Base-by-base conservation (phyloP, 2,888 invertebrate genomes). In the Atherix ibis region DNA sequence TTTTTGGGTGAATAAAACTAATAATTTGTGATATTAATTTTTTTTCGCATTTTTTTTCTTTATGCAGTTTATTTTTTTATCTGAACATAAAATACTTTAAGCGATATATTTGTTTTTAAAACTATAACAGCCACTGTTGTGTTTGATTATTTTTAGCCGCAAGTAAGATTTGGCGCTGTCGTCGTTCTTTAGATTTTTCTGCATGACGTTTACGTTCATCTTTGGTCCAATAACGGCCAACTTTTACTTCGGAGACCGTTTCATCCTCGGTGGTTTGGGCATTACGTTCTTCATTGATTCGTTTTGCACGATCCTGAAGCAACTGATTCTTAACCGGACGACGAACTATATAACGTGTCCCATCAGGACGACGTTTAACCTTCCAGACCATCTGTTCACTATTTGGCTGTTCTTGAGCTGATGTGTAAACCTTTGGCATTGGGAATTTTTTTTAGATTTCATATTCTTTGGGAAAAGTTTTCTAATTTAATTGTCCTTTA, bases 161-260 rank as follows among this genome's bases (percentile, higher is more conserved):
- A n/a, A n/a, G n/a, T n/a, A n/a, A n/a, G n/a, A n/a, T n/a, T n/a
- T 50, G 48, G 15, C 65, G 60, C 17, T 28, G 25, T 34, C 69
- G 66, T 27, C 76, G 65, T 49, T 78, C 76, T 30, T 68, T 65
- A 2, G 78, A 73, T 34, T 71, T 69, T 49, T 80, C 80, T 45
- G 80, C 55, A 45, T 83, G 81, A 27, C 71, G 64, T 48, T 78
- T 80, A 3, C 79, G 67, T 43, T 82, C 81, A 44, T 79, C 80
- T 52, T 74, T 73, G 4, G 70, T 71, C 77, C 81, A 82, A 52
- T 79, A 83, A 18, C 77, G 68, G 4, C 81, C 81, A 12, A 68
- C 62, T 65, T 82, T 83, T 40, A 81, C 64, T 51, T 81, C 81
- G 10, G 79, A 79, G 56, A 75, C 68, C 14, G 79, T 76, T 46